Base-by-base conservation (phyloP, 2,797 vertebrate species). In the Spheniscus humboldti region DNA sequence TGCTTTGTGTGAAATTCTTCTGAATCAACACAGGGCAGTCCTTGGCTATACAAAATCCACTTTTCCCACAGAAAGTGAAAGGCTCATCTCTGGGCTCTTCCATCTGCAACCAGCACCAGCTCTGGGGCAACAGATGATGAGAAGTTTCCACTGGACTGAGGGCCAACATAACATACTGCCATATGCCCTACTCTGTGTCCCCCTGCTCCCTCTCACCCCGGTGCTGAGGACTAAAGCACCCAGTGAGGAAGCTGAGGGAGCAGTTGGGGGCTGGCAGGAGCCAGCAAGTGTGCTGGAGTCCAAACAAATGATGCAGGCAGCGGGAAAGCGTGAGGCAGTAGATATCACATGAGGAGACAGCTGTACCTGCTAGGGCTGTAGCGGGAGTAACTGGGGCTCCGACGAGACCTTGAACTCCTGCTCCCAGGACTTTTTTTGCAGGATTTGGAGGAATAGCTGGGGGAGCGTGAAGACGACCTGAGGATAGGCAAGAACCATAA, bases 381-480 rank as follows among this genome's bases (percentile, higher is more conserved):
- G 97, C 98, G 98, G 33, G 98, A 99, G 97, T 99, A 98, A 97
- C 99, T 99, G 83, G 98, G 98, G 95, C 99, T 99, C 91, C 98
- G 97, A 33, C 97, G 97, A 22, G 97, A 98, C 86, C 98, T 98
- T 9, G 98, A 97, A 83, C 98, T 99, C 96, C 98, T 96, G 94
- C 98, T 98, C 64, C 98, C 95, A n/a, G 98, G 98, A 76, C 98
- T 98, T 96, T 98, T 98, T 85, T 98, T 98, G 97, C 98, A 98
- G 53, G 98, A 98, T 94, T 98, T 98, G 57, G 98, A 97, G 3
- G 99, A 99, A 56, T 98, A 98, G 97, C 98, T 99, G 71, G 97
- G 98, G 47, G 99, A 99, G 69, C 98, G 98, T 3, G 99, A 99
- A 93, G 98, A 99, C 8, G 99, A 99, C 97, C 99, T 99, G 95